Percentiles rank a stretch among this genome's conserved stretches.
These are phyloP conservation scores for Hippocampus comes DNA, from an alignment of 2,113 vertebrate species.

Conservation along the genomic window DNA sequence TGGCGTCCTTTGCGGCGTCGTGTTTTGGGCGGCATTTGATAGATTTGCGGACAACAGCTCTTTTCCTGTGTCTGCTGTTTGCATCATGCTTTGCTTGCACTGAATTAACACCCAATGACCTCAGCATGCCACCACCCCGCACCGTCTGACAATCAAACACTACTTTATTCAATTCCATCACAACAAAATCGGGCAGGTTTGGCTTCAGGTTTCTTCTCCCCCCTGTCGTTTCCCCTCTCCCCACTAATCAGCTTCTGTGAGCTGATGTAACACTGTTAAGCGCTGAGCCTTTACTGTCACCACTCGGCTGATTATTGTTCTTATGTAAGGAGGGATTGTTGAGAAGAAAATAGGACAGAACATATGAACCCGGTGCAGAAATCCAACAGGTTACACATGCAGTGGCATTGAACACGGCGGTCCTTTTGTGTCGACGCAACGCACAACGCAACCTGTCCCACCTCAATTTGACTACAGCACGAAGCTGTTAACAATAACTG, in stretches of 20 bases:
- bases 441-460: conserved; percentile 14
- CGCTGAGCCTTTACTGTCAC: conserved; percentile 62
- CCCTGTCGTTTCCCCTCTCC: conserved; percentile 9
- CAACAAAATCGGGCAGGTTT: conserved; percentile 54
- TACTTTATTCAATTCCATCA: conserved; percentile 64
- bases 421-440: conserved; percentile 12
- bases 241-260: conserved; percentile 26
- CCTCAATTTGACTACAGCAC: conserved; percentile 9
- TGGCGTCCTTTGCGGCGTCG: too few species aligned
- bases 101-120: background rate
- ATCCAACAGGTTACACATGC: conserved; percentile 35
- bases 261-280: conserved; percentile 64
- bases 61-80: too few species aligned
- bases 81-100: background rate
- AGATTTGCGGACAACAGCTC: too few species aligned
- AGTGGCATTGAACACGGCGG: conserved; percentile 21
- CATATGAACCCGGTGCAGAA: conserved; percentile 57
- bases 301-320: conserved; percentile 74
- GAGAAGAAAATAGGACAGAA: conserved; percentile 67
- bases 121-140: conserved; percentile 10
- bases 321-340: conserved; percentile 74
- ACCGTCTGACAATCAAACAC: conserved; percentile 12
- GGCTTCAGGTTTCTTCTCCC: conserved; percentile 60
- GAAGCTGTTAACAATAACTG: background rate
- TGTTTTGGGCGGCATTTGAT: too few species aligned